phyloP scores from a whole-genome alignment of 1,140 invertebrate genomes.

The Mya arenaria region DNA sequence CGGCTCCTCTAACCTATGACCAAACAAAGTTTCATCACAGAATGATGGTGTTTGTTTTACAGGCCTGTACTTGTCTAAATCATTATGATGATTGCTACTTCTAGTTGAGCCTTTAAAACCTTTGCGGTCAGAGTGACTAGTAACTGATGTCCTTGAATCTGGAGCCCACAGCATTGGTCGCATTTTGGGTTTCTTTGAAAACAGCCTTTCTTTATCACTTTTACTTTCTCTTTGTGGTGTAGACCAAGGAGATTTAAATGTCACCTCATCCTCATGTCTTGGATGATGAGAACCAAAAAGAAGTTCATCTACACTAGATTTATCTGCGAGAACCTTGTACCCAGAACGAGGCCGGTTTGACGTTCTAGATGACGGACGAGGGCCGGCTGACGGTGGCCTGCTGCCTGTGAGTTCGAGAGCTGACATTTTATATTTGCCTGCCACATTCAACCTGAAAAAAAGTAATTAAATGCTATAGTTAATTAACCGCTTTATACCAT shows the following conservation, averaged over 20 bases:
- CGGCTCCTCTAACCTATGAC: conserved; percentile 67
- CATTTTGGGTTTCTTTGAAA: conserved; percentile 35
- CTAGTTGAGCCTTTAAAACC: conserved; percentile 2
- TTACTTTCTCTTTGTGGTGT: conserved; percentile 34
- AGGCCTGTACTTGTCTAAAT: conserved; percentile 56
- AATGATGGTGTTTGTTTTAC: conserved; percentile 71
- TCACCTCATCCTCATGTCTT: conserved; percentile 22
- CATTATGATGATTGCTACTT: conserved; percentile 1
- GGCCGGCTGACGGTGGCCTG: conserved; percentile 62
- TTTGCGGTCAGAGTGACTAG: conserved; percentile 43
- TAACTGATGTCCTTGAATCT: conserved; percentile 5
- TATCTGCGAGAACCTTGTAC: conserved; percentile 60
- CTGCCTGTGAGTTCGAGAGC: conserved; percentile 66
- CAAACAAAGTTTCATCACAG: conserved; percentile 75
- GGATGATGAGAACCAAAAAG: conserved; percentile 66
- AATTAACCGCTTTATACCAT: too few relatives aligned
- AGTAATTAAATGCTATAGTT: too few relatives aligned
- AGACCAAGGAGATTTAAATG: conserved; percentile 58
- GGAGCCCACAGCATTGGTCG: conserved; percentile 69
- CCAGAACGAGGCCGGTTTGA: conserved; percentile 58
- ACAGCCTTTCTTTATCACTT: conserved; percentile 40
- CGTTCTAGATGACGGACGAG: conserved; percentile 39
- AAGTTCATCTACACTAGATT: conserved; percentile 68
- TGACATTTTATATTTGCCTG: too few relatives aligned
- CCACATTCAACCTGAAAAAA: too few relatives aligned